phyloP scores from a whole-genome alignment of 2,888 invertebrate species.

The Camptogramma bilineatum region DNA sequence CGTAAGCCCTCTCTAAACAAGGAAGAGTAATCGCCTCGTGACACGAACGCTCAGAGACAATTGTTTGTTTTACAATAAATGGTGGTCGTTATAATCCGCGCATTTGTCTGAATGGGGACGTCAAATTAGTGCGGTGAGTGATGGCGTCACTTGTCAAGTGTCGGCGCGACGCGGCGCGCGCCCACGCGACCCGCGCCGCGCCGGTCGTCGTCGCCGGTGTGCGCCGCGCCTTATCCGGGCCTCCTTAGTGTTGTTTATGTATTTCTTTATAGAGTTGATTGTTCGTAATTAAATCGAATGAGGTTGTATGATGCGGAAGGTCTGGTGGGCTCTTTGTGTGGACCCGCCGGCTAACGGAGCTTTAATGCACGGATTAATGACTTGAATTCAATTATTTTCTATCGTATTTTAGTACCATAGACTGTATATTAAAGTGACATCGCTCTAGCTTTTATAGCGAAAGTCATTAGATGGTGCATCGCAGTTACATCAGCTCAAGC shows the following conservation, averaged over 20 bases:
- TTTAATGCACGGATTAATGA: conserved; percentile 13
- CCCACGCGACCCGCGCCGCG: conserved; percentile 27
- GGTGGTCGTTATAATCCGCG: conserved; percentile 47
- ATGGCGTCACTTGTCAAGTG: conserved; percentile 50
- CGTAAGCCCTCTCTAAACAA: conserved; percentile 38
- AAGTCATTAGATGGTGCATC: background rate
- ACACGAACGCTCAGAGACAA: conserved; percentile 40
- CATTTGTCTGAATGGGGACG: conserved; percentile 40
- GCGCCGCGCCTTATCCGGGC: conserved; percentile 29
- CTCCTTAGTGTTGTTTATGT: conserved; percentile 25
- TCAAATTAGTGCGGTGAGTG: conserved; percentile 44
- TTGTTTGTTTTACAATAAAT: conserved; percentile 43
- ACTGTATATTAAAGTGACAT: conserved; percentile 13
- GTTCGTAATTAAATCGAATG: conserved; percentile 31
- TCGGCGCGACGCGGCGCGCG: conserved; percentile 40
- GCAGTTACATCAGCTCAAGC: background rate
- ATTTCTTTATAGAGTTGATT: conserved; percentile 26
- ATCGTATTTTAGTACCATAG: conserved; percentile 7
- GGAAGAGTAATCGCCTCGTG: conserved; percentile 47
- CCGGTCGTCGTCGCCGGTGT: conserved; percentile 27
- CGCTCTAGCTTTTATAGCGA: conserved; percentile 3
- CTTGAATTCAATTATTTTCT: conserved; percentile 19
- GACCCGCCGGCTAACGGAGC: conserved; percentile 18
- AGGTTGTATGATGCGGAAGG: conserved; percentile 24
- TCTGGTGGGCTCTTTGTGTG: conserved; percentile 15